phyloP scores from a whole-genome alignment of 2,888 invertebrate genomes.

The Drosophila emarginata region DNA sequence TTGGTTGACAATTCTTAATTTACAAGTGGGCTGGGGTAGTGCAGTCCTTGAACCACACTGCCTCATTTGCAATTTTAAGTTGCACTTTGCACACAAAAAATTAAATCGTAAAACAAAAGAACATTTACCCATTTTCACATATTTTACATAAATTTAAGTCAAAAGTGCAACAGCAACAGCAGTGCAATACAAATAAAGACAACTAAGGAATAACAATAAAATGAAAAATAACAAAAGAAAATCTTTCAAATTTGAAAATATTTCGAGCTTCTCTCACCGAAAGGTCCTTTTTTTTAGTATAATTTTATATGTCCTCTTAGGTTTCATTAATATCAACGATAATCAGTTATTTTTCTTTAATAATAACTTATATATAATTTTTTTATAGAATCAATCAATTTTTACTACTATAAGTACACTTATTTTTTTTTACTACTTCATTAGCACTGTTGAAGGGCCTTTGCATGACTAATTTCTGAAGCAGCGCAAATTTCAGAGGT shows the following conservation, averaged over 20 bases:
- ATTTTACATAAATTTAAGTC: conserved; percentile 14
- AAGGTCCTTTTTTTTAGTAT: too few relatives aligned
- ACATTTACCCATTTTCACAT: conserved; percentile 22
- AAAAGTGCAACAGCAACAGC: conserved; percentile 34
- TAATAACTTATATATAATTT: too few relatives aligned
- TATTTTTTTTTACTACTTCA: background rate
- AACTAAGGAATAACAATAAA: background rate
- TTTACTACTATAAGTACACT: too few relatives aligned
- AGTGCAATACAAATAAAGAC: conserved; percentile 11
- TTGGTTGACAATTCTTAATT: conserved; percentile 11
- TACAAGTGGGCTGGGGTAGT: conserved; percentile 8
- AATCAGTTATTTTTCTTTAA: too few relatives aligned
- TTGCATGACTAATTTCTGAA: conserved; percentile 24
- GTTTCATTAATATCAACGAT: too few relatives aligned
- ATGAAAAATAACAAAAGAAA: background rate
- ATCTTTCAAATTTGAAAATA: too few relatives aligned
- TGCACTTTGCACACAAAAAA: conserved; percentile 46
- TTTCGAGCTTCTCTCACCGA: too few relatives aligned
- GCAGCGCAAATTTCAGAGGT: conserved; percentile 34
- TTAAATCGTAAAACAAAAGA: conserved; percentile 26
- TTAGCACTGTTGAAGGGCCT: background rate
- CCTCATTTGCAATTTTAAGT: conserved; percentile 23
- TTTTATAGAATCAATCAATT: too few relatives aligned
- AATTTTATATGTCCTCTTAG: too few relatives aligned
- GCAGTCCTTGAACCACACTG: conserved; percentile 58